Percentiles rank a stretch among this genome's conserved stretches.
Conservation (phyloP, 2,888 invertebrate genomes). For the Cephonodes hylas region DNA sequence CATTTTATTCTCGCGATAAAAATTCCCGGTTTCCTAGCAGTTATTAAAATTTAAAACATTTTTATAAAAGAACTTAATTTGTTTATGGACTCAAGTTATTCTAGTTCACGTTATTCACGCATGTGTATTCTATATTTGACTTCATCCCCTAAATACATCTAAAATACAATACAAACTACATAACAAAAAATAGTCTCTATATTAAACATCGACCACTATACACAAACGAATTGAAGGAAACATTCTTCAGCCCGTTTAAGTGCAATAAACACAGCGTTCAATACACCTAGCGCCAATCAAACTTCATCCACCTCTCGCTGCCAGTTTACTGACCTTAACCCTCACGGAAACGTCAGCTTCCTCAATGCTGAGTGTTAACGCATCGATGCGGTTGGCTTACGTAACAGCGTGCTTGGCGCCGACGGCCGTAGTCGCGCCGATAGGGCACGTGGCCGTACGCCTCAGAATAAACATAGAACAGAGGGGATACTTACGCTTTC, state of each 20-base stretch:
- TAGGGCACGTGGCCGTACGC: slow-evolving; percentile 37
- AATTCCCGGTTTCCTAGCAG: too few species aligned
- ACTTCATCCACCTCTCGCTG: neutral
- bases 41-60: too few species aligned
- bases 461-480: slow-evolving; percentile 6
- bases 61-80: too few species aligned
- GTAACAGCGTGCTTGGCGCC: slow-evolving; percentile 41
- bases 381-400: slow-evolving; percentile 31
- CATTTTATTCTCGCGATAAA: too few species aligned
- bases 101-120: too few species aligned
- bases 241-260: neutral
- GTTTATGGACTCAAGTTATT: too few species aligned
- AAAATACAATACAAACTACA: too few species aligned
- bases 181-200: too few species aligned
- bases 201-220: too few species aligned
- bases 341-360: slow-evolving; percentile 31
- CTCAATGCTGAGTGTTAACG: slow-evolving; percentile 25
- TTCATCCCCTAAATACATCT: too few species aligned
- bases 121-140: too few species aligned
- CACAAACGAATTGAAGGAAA: neutral
- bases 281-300: neutral
- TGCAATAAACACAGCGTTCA: neutral
- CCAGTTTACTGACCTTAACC: slow-evolving; percentile 21
- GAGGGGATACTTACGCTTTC: neutral
- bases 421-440: slow-evolving; percentile 28